These are phyloP conservation scores for Himalopsyche japonica DNA, from an alignment of 2,888 invertebrate genomes.

Conservation along the genomic window DNA sequence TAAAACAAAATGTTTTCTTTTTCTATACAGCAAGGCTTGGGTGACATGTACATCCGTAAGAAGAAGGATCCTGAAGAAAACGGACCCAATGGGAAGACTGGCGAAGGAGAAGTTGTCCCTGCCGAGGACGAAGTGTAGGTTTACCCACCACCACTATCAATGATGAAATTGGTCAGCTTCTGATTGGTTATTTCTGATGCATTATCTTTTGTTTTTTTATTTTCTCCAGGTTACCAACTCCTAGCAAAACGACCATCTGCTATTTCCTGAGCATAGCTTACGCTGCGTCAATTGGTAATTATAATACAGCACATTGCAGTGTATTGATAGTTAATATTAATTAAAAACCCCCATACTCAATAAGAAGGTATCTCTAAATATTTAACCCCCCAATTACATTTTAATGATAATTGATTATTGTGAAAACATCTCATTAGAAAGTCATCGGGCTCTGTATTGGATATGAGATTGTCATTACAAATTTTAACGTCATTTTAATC, in stretches of 20 bases:
- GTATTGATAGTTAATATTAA: too few species aligned
- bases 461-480: too few species aligned
- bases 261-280: conserved; percentile 81
- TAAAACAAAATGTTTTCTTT: not conserved
- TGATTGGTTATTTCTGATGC: too few species aligned
- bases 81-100: conserved; percentile 51
- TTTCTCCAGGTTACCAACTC: conserved; percentile 59
- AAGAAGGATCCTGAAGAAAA: conserved; percentile 47
- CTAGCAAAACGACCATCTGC: conserved; percentile 75
- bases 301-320: too few species aligned
- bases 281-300: conserved; percentile 69
- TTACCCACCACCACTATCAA: not conserved
- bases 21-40: conserved; percentile 63
- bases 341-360: too few species aligned
- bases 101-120: conserved; percentile 43
- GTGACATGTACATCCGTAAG: conserved; percentile 63
- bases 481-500: too few species aligned
- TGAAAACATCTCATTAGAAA: too few species aligned
- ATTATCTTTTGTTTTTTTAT: conserved; percentile 20
- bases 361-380: too few species aligned
- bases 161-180: too few species aligned
- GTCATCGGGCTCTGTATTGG: too few species aligned
- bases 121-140: conserved; percentile 52
- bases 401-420: too few species aligned
- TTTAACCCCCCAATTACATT: too few species aligned